phyloP scores from a whole-genome alignment of 2,797 vertebrate genomes.

The Bradypodion ventrale region DNA sequence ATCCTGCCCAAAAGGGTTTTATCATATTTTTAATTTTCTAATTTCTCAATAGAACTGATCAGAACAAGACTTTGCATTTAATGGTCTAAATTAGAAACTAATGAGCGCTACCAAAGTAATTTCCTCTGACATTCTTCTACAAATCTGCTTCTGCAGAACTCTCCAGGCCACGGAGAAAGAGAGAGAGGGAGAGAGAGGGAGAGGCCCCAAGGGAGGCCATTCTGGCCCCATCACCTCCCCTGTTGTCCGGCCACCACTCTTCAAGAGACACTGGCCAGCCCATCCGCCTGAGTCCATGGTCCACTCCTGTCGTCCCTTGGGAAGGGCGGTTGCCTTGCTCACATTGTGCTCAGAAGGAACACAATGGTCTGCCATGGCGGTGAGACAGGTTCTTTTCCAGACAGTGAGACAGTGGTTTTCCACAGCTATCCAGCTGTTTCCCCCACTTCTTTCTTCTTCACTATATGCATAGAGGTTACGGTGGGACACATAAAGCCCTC shows the following conservation, averaged over 20 bases:
- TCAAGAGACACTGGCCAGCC: no score
- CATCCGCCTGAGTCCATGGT: no score
- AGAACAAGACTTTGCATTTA: conserved; percentile 29
- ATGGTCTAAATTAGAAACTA: conserved; percentile 15
- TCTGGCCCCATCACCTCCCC: no score
- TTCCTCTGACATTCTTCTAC: neutral
- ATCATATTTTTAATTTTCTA: conserved; percentile 23
- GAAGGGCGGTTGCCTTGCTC: no score
- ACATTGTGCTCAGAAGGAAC: no score
- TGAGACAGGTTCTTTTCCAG: no score
- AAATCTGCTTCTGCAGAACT: neutral
- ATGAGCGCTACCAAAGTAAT: conserved; percentile 8
- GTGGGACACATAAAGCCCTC: neutral
- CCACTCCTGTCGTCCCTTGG: no score
- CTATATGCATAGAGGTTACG: neutral
- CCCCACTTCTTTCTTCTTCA: neutral
- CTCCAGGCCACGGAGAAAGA: neutral
- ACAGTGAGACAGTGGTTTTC: no score
- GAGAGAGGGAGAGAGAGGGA: no score
- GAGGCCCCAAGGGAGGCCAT: neutral
- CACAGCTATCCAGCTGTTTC: neutral
- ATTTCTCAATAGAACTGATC: conserved; percentile 19
- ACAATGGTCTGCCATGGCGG: no score
- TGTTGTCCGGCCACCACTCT: no score
- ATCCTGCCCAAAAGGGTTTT: neutral